A percentile compares a stretch with the other conserved stretches of the same genome.
Conservation (phyloP, 2,113 vertebrate genomes). For the Psittacus erithacus region DNA sequence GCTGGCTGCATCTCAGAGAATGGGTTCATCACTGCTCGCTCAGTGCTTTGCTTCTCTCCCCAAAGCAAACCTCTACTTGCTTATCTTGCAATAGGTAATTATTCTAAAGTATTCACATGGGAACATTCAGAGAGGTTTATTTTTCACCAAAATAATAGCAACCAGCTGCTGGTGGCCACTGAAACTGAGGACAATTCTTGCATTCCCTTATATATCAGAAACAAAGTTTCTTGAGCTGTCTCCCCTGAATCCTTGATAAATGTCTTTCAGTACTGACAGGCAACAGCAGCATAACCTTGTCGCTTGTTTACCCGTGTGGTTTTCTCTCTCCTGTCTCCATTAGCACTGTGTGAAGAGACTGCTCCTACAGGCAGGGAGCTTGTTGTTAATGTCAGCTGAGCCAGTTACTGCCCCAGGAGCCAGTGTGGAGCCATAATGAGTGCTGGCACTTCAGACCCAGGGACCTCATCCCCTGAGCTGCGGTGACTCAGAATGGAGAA, state of each 20-base stretch:
- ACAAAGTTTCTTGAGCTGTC: not conserved
- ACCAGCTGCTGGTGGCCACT: not conserved
- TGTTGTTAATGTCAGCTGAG: constrained; percentile 35
- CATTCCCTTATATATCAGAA: not conserved
- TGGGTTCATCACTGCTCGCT: not conserved
- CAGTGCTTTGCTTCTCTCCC: not conserved
- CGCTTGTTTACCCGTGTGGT: not conserved
- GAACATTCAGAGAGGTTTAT: not conserved
- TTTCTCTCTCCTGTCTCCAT: not conserved
- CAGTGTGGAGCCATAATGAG: constrained; percentile 23
- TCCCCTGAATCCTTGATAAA: not conserved
- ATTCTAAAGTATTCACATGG: not conserved
- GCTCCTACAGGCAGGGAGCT: not conserved
- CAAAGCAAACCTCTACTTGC: not conserved
- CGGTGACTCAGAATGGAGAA: constrained; percentile 7
- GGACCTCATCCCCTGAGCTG: constrained; percentile 36
- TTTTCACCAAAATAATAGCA: not conserved
- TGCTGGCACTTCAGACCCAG: constrained; percentile 20
- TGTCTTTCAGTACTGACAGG: not conserved
- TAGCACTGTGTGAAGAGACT: not conserved
- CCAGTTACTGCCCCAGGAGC: constrained; percentile 26
- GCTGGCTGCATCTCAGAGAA: no score
- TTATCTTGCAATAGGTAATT: not conserved
- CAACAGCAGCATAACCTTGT: not conserved
- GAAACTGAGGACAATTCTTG: not conserved